Percentiles rank a stretch among this genome's conserved stretches.
Conservation (phyloP, 1,140 invertebrate species). For the Lamellibrachia luymesi region DNA sequence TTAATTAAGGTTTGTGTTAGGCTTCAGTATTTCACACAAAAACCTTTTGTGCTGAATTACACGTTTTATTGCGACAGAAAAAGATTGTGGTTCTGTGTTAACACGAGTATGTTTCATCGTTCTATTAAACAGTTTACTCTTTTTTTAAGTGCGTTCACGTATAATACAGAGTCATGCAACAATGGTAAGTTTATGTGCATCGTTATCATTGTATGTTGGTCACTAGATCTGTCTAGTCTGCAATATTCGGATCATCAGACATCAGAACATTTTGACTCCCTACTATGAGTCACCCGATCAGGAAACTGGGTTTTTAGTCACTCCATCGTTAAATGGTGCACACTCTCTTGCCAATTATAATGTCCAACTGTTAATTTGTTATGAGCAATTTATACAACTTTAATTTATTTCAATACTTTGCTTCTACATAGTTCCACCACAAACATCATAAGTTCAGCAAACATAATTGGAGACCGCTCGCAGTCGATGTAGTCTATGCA, state of each 20-base stretch:
- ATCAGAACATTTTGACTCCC: background rate
- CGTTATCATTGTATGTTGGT: background rate
- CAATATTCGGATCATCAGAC: no score
- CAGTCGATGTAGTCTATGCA: no score
- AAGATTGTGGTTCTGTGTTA: background rate
- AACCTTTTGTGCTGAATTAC: background rate
- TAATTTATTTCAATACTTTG: no score
- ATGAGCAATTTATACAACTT: no score
- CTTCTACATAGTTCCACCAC: no score
- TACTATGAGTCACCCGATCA: background rate
- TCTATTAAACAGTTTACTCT: no score
- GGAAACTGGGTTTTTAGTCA: background rate
- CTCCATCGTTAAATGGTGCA: background rate
- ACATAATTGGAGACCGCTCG: no score
- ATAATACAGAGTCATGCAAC: no score
- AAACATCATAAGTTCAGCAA: no score
- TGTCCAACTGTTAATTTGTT: no score
- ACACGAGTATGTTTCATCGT: background rate
- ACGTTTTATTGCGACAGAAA: background rate
- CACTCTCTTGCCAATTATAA: background rate
- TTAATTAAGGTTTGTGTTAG: background rate
- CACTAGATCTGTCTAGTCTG: background rate
- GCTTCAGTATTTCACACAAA: background rate
- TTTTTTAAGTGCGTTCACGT: no score
- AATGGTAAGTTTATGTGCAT: no score